These are phyloP conservation scores for Mastomys natalensis DNA, from an alignment of 2,113 vertebrate genomes.

Conservation along the genomic window DNA sequence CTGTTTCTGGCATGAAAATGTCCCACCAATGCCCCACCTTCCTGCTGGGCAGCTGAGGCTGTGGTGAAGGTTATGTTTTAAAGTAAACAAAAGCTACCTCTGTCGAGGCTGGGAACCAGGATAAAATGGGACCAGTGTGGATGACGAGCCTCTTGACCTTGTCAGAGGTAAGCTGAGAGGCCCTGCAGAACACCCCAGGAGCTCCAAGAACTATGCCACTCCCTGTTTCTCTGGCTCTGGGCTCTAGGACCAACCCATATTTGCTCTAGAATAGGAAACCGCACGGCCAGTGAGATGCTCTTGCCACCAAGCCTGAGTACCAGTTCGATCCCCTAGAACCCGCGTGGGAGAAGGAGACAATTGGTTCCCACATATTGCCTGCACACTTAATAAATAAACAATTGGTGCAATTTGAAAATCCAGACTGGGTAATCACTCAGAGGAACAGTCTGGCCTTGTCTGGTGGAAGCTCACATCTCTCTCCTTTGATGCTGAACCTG, in stretches of 20 bases:
- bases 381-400: background rate
- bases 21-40: background rate
- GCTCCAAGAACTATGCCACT: background rate
- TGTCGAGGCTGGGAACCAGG: background rate
- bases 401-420: background rate
- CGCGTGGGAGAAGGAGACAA: background rate
- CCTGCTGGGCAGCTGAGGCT: background rate
- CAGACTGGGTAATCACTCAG: background rate
- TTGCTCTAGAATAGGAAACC: background rate
- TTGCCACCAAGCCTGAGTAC: background rate
- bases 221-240: background rate
- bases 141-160: background rate
- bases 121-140: background rate
- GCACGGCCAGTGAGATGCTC: too few relatives aligned
- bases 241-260: background rate
- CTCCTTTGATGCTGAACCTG: background rate
- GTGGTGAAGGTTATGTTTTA: background rate
- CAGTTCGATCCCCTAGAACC: background rate
- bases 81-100: background rate
- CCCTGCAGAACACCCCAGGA: rapidly evolving
- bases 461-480: background rate
- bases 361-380: background rate
- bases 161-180: background rate
- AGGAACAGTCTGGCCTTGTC: background rate
- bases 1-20: background rate